A percentile compares a stretch with the other conserved stretches of the same genome.
phyloP scores from a whole-genome alignment of 2,113 vertebrate species.

The Thermophis baileyi region DNA sequence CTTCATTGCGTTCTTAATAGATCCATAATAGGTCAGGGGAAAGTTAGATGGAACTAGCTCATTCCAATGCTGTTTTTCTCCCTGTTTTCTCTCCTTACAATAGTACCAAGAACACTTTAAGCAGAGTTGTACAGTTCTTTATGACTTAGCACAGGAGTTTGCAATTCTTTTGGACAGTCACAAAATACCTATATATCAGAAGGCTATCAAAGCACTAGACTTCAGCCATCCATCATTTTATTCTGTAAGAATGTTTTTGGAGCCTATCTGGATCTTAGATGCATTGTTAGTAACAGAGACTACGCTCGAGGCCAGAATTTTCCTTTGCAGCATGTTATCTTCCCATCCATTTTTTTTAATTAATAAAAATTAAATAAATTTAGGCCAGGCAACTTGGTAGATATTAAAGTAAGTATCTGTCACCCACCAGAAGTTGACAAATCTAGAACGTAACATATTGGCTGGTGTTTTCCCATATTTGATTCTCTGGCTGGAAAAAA shows the following conservation, averaged over 20 bases:
- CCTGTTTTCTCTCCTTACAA: background rate
- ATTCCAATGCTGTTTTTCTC: background rate
- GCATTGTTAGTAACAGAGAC: background rate
- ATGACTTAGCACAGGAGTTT: background rate
- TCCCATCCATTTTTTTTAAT: background rate
- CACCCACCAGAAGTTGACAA: background rate
- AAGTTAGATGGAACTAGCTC: background rate
- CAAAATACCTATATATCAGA: background rate
- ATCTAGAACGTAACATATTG: background rate
- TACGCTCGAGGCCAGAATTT: background rate
- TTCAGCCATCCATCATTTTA: background rate
- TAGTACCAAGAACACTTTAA: background rate
- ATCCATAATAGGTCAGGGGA: background rate
- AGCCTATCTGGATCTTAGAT: background rate
- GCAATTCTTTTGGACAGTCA: background rate
- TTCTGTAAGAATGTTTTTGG: background rate
- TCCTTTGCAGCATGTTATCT: background rate
- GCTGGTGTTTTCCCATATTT: background rate
- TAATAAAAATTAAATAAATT: background rate
- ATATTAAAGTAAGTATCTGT: background rate
- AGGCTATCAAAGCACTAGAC: background rate
- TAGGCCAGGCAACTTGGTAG: background rate
- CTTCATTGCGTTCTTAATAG: background rate
- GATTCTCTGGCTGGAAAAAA: background rate
- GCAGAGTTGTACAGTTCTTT: background rate